phyloP scores from a whole-genome alignment of 2,113 vertebrate species.

The Prunella himalayana region DNA sequence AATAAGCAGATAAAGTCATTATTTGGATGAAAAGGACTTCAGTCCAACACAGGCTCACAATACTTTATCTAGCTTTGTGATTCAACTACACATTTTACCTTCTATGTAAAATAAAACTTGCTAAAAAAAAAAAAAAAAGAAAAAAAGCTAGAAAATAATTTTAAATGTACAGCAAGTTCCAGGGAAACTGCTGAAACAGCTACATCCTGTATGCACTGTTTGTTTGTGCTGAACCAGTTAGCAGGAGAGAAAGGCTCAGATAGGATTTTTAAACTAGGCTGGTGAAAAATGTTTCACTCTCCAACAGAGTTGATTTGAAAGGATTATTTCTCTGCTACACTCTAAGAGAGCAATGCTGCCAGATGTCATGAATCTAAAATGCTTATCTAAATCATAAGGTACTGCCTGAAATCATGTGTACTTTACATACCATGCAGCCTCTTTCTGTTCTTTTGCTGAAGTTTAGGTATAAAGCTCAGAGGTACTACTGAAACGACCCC shows the following conservation, averaged over 20 bases:
- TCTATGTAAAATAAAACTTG: background rate
- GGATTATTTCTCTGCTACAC: background rate
- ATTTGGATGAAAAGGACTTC: background rate
- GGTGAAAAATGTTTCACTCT: background rate
- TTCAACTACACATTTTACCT: background rate
- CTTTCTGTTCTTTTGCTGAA: background rate
- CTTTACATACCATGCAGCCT: background rate
- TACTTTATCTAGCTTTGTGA: background rate
- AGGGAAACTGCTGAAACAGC: slow-evolving; percentile 14
- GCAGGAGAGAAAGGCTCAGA: background rate
- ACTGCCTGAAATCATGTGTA: background rate
- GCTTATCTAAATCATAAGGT: background rate
- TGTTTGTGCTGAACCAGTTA: slow-evolving; percentile 21
- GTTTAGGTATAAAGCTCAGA: background rate
- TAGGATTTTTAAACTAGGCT: background rate
- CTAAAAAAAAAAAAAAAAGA: background rate
- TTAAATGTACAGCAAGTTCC: background rate
- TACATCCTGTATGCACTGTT: background rate
- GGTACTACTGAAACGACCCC: background rate
- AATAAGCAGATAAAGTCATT: slow-evolving; percentile 41
- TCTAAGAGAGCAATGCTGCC: background rate
- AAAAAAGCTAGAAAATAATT: background rate
- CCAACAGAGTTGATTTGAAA: background rate
- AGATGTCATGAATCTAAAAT: background rate
- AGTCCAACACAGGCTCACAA: background rate